These are phyloP conservation scores for Gallinago solitaria DNA, from an alignment of 2,797 vertebrate genomes.

Conservation along the genomic window DNA sequence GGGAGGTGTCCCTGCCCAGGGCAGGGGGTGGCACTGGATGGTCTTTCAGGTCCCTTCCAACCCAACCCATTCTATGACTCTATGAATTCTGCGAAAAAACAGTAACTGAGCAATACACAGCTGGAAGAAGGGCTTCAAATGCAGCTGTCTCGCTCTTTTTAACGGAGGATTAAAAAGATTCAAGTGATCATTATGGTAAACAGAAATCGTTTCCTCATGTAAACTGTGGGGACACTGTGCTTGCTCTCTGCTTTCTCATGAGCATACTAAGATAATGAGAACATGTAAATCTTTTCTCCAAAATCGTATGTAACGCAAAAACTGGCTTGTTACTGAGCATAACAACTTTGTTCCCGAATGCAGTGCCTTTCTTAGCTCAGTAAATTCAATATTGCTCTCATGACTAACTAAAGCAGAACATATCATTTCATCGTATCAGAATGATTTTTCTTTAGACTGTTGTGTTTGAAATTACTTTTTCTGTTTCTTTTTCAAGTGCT, in stretches of 20 bases:
- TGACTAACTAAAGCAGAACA: background rate
- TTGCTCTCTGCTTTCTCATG: conserved; percentile 39
- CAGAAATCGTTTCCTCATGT: background rate
- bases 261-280: conserved; percentile 47
- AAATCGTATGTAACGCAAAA: background rate
- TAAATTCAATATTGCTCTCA: background rate
- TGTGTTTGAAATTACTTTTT: background rate
- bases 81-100: background rate
- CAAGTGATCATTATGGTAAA: conserved; percentile 13
- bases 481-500: background rate
- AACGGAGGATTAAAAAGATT: conserved; percentile 30
- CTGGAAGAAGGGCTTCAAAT: background rate
- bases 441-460: background rate
- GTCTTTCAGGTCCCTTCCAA: background rate
- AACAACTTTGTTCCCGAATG: background rate
- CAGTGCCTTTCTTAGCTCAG: background rate
- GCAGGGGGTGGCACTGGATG: background rate
- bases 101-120: background rate
- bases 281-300: conserved; percentile 27
- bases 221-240: conserved; percentile 9
- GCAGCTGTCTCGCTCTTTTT: conserved; percentile 6
- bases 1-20: background rate
- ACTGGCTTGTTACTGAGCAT: background rate
- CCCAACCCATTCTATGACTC: background rate
- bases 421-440: background rate